Base-by-base conservation (phyloP, 2,888 invertebrate genomes). In the Calameuta idolon region DNA sequence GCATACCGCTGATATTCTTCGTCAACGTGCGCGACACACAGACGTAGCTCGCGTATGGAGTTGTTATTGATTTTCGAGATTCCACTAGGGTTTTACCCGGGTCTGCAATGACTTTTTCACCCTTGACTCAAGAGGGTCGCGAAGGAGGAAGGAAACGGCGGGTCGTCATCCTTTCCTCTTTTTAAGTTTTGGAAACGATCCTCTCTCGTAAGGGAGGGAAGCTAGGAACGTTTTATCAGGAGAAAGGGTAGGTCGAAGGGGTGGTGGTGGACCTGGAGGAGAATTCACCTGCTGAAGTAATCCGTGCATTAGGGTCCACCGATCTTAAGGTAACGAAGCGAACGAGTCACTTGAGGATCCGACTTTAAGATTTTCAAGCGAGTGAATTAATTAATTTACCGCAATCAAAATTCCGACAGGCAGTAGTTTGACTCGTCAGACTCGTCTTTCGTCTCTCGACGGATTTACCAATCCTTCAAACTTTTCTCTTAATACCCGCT, bases 11-110 rank as follows among this genome's bases (percentile, higher is more conserved):
- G 9, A 55, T 55, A 55, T 55, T 55, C 23, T 55, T 55, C 55
- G 23, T 55, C 2, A 5, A 55, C 2, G 1, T 23, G 23, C 9
- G 9, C 4, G 5, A 0, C 2, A n/a, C n/a, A n/a, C n/a, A n/a
- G 9, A 23, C 23, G 2, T 2, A 23, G 2, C 23, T 55, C 55
- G 23, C 55, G 55, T 55, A 23, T 9, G 55, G 23, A 23, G 55
- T 55, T 23, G 55, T 23, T 55, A 55, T 55, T 23, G 55, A 55
- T 55, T 55, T 55, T 55, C 9, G 9, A 2, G 9, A 23, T 55
- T 55, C 9, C 55, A 55, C 55, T 9, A 12, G 23, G 23, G 23
- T 9, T 55, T 23, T 9, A 23, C 9, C 55, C 23, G 55, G 55
- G 55, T 55, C 55, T 55, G 9, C 55, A 23, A 55, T 55, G 23